These are phyloP conservation scores for Hafferia zeledoni DNA, from an alignment of 2,797 vertebrate genomes.

Conservation along the genomic window DNA sequence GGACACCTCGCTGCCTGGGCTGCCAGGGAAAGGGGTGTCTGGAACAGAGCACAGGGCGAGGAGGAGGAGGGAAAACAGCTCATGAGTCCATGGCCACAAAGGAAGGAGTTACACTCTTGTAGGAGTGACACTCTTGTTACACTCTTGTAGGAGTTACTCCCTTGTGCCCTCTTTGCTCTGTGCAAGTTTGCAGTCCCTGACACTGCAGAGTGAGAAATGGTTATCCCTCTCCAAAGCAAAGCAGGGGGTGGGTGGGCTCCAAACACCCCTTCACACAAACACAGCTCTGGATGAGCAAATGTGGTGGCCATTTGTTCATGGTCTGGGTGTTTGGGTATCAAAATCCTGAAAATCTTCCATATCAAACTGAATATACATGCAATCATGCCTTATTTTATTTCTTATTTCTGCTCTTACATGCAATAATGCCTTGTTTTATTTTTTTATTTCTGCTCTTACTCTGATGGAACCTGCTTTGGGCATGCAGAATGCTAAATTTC, in stretches of 20 bases:
- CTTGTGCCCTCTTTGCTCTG: too few species aligned
- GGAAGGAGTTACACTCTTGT: background rate
- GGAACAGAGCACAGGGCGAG: background rate
- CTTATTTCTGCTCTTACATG: background rate
- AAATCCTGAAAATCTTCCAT: background rate
- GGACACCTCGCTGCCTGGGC: constrained; percentile 86
- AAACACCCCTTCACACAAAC: background rate
- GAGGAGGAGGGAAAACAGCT: background rate
- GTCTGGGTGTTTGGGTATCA: background rate
- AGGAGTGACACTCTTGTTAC: too few species aligned
- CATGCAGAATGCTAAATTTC: background rate
- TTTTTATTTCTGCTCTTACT: background rate
- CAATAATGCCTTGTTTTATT: background rate
- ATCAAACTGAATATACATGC: background rate
- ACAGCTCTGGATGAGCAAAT: background rate
- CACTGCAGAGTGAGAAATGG: background rate
- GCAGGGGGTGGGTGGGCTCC: background rate
- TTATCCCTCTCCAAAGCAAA: background rate
- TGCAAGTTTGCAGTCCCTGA: background rate
- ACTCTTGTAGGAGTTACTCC: too few species aligned
- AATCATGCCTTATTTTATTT: background rate
- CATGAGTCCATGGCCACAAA: background rate
- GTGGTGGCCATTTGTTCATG: background rate
- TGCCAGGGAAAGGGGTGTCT: constrained; percentile 84
- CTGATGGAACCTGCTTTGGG: background rate